These are phyloP conservation scores for Teleogryllus oceanicus DNA, from an alignment of 2,888 invertebrate species.

Conservation along the genomic window DNA sequence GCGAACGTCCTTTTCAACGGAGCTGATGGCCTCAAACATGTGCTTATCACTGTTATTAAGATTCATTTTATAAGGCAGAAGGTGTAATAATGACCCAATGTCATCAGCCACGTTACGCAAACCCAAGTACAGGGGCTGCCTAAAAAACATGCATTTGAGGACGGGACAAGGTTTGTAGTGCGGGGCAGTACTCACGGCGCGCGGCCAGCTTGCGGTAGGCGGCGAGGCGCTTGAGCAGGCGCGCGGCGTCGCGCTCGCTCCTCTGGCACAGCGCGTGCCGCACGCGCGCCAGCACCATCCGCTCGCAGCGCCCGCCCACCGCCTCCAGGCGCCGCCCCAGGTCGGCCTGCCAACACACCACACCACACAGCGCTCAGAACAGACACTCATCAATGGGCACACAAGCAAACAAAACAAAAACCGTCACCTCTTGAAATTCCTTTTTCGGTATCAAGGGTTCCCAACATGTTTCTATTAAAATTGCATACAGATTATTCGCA, in stretches of 20 bases:
- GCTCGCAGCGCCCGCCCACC: constrained; percentile 57
- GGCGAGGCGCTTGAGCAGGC: constrained; percentile 34
- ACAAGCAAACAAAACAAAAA: neutral
- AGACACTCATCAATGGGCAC: neutral
- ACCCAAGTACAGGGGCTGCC: too few relatives aligned
- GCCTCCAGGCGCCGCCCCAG: constrained; percentile 71
- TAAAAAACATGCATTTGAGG: too few relatives aligned
- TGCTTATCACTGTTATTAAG: too few relatives aligned
- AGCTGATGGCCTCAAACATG: too few relatives aligned
- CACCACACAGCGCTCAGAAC: neutral
- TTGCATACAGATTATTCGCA: too few relatives aligned
- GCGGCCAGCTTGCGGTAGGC: constrained; percentile 33
- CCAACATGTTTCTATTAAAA: too few relatives aligned
- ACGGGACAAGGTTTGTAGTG: too few relatives aligned
- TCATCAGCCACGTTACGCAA: too few relatives aligned
- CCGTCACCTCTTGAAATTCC: neutral
- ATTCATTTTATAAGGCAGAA: too few relatives aligned
- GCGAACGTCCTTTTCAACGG: too few relatives aligned
- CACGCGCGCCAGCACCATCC: constrained; percentile 53
- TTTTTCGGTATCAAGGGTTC: neutral
- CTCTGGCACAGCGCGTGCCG: constrained; percentile 44
- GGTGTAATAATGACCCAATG: too few relatives aligned
- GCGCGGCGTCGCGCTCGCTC: neutral
- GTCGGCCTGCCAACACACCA: constrained; percentile 55
- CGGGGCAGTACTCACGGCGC: too few relatives aligned